A percentile compares a stretch with the other conserved stretches of the same genome.
Evolutionary conservation across 2,888 invertebrate species (phyloP).

Genomic region (Acrocera orbiculus): DNA sequence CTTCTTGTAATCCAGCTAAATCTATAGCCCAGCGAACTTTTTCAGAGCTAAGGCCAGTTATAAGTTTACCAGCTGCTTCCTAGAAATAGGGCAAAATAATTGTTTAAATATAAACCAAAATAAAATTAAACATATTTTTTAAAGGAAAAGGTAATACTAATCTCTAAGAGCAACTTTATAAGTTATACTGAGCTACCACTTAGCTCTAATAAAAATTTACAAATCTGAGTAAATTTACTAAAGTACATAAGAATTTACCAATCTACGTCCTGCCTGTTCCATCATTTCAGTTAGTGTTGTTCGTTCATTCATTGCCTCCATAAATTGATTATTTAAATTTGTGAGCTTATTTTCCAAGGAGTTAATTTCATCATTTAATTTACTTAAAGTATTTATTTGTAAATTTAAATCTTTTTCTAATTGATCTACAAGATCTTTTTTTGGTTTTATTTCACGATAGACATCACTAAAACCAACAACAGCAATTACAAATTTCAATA

Average conservation of each 20-base stretch:
- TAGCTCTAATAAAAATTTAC: too few species aligned
- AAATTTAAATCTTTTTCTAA: constrained; percentile 53
- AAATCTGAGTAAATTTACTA: neutral
- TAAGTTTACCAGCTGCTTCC: constrained; percentile 72
- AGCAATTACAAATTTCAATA: constrained; percentile 70
- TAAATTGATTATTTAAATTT: constrained; percentile 55
- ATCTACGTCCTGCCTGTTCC: constrained; percentile 30
- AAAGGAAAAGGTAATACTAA: neutral
- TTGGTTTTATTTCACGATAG: constrained; percentile 68
- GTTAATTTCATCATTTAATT: constrained; percentile 54
- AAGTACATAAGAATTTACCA: constrained; percentile 15
- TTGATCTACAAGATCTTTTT: constrained; percentile 63
- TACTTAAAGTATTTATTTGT: constrained; percentile 44
- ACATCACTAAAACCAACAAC: constrained; percentile 82
- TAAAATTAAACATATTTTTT: neutral
- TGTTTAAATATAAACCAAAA: constrained; percentile 1
- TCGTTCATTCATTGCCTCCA: constrained; percentile 47
- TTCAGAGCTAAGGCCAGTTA: constrained; percentile 72
- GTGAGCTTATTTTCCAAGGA: constrained; percentile 51
- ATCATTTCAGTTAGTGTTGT: constrained; percentile 28
- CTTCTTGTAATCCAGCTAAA: constrained; percentile 48
- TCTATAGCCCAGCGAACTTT: constrained; percentile 64
- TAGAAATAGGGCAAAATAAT: too few species aligned
- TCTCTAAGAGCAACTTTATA: too few species aligned
- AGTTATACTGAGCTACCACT: too few species aligned